Evolutionary conservation across 1,140 invertebrate genomes (phyloP), one percentile per base, ranked within the genome.

Genomic region (Sweltsa coloradensis): DNA sequence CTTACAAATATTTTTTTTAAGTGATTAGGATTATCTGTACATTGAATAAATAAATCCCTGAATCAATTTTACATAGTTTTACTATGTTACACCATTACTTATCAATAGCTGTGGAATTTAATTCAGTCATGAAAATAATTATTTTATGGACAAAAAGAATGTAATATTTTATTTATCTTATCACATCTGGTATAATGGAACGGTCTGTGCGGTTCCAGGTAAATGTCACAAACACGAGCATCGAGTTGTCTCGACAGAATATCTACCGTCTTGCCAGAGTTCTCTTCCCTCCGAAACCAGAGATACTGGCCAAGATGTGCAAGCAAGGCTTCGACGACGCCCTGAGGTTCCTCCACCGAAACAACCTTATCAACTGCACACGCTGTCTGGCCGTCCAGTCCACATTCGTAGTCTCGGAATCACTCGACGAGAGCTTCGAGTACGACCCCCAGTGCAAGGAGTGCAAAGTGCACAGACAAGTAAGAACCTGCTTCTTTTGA

Each of bases 261-360:
- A 81, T 97, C 49, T 92, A 92, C 59, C 75, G 95, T 42, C 83
- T 97, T 58, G 79, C 83, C 0, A 75, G 88, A 50, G 93, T 94
- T 57, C 69, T 99, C 5, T 97, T 97, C 64, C 95, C 96, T 19
- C 93, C 94, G 1, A 85, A 85, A 57, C 86, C 91, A 3, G 92
- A 97, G 69, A 81, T 74, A 49, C 66, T 91, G 16, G 91, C 89
- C 49, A 88, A 89, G 56, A 95, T 98, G 79, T 97, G 94, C 63
- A 88, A 94, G 57, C 93, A 97, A 70, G 95, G 93, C 16, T 99
- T 97, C 63, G 91, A 97, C 56, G 95, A 99, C 67, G 89, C 92
- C 0, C 70, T 97, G 1, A 75, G 84, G 45, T 98, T 94, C 68
- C 68, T 98, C 39, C 89, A 94, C 53, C 78, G 83, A 49, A 94